Percentiles rank a stretch among this genome's conserved stretches.
Conservation (phyloP, 2,888 invertebrate genomes). For the Eurytoma adleriae region DNA sequence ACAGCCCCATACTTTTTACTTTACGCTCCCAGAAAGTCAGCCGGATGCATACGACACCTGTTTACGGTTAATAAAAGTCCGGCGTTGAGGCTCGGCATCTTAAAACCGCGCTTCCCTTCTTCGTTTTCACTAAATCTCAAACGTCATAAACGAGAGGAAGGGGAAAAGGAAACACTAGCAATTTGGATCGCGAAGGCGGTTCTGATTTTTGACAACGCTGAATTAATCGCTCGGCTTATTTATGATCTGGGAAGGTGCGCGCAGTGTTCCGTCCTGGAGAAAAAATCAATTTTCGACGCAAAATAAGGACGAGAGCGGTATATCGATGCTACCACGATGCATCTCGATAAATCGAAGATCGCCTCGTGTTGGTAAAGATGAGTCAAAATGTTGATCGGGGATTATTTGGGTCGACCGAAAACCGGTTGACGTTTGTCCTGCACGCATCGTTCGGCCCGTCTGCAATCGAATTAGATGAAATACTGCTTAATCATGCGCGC, state of each 20-base stretch:
- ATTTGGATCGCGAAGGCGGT: slow-evolving; percentile 44
- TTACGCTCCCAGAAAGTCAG: background rate
- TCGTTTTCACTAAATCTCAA: slow-evolving; percentile 44
- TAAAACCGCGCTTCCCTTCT: background rate
- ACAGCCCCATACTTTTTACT: slow-evolving; percentile 12
- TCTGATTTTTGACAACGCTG: slow-evolving; percentile 45
- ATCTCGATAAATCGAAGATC: background rate
- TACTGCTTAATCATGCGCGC: too few relatives aligned
- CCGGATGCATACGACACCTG: slow-evolving; percentile 23
- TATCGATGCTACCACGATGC: background rate
- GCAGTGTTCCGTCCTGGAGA: background rate
- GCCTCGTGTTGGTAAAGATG: background rate
- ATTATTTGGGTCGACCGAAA: slow-evolving; percentile 43
- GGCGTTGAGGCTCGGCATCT: background rate
- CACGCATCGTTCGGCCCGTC: background rate
- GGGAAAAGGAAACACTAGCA: background rate
- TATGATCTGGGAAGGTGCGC: slow-evolving; percentile 1
- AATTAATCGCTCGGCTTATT: slow-evolving; percentile 51
- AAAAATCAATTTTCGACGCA: slow-evolving; percentile 38
- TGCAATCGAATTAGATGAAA: too few relatives aligned
- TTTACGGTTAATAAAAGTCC: slow-evolving; percentile 49
- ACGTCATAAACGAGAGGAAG: slow-evolving; percentile 11
- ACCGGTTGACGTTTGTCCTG: slow-evolving; percentile 16
- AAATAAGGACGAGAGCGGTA: slow-evolving; percentile 21
- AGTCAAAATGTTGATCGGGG: background rate